These are phyloP conservation scores for Choristoneura rosaceana DNA, from an alignment of 2,888 invertebrate species.

Conservation along the genomic window DNA sequence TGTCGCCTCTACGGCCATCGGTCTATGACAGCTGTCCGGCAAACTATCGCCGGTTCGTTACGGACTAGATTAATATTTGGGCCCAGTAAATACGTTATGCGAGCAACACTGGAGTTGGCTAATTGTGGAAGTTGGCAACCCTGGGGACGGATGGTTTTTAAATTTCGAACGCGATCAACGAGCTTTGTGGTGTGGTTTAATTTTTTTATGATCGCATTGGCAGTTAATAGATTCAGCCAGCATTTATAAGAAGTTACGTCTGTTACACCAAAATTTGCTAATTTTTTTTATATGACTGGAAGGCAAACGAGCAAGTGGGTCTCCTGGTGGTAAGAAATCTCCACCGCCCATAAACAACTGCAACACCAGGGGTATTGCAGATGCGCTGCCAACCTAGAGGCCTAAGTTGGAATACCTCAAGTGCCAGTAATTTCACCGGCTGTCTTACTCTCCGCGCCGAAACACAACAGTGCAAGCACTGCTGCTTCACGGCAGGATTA, in stretches of 20 bases:
- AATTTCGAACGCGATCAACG: slow-evolving; percentile 14
- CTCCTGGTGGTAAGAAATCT: too few relatives aligned
- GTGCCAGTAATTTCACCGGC: too few relatives aligned
- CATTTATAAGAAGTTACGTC: background rate
- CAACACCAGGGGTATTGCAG: too few relatives aligned
- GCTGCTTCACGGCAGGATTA: too few relatives aligned
- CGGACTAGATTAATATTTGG: slow-evolving; percentile 81
- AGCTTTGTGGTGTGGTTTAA: background rate
- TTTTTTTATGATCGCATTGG: background rate
- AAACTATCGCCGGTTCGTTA: slow-evolving; percentile 78
- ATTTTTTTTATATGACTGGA: too few relatives aligned
- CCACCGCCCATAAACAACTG: too few relatives aligned
- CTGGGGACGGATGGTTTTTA: slow-evolving; percentile 59
- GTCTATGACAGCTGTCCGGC: slow-evolving; percentile 61
- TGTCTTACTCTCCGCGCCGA: too few relatives aligned
- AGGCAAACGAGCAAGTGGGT: too few relatives aligned
- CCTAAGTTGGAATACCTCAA: too few relatives aligned
- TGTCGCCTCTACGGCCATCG: slow-evolving; percentile 51
- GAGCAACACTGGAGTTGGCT: slow-evolving; percentile 66
- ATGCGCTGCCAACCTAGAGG: too few relatives aligned
- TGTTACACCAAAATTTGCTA: too few relatives aligned
- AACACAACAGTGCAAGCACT: too few relatives aligned
- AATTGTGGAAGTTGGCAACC: slow-evolving; percentile 81
- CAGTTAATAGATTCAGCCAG: background rate
- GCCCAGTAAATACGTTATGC: slow-evolving; percentile 81